Evolutionary conservation across 2,797 vertebrate species (phyloP).

Genomic region (Hydrocynus forskahlii): DNA sequence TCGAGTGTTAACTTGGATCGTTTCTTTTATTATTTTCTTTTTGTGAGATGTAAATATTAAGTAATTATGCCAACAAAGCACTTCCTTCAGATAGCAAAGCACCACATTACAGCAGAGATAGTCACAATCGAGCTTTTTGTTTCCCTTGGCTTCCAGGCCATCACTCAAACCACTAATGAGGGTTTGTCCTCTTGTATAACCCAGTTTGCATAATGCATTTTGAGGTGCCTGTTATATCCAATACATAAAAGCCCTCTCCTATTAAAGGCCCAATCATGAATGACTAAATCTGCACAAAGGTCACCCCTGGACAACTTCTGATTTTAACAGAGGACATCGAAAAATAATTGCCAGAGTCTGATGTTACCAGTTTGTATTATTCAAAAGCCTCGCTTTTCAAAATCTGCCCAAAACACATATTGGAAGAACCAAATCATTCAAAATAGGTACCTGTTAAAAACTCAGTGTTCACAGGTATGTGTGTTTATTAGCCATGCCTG

Average conservation of each 20-base stretch:
- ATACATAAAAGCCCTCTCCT: background rate
- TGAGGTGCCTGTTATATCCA: conserved; percentile 5
- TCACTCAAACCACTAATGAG: conserved; percentile 41
- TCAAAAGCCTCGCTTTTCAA: background rate
- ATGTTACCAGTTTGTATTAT: background rate
- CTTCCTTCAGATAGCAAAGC: conserved; percentile 3
- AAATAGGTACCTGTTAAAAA: background rate
- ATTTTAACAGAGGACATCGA: background rate
- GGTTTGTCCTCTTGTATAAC: background rate
- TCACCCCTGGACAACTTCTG: background rate
- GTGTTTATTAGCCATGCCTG: background rate
- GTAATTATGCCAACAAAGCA: conserved; percentile 29
- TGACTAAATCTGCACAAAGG: background rate
- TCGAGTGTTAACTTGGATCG: conserved; percentile 17
- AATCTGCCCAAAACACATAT: background rate
- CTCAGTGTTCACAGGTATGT: background rate
- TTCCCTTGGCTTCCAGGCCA: conserved; percentile 19
- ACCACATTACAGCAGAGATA: conserved; percentile 1
- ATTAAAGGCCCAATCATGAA: background rate
- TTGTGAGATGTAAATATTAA: conserved; percentile 24
- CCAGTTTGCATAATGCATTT: conserved; percentile 16
- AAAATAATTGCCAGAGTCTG: conserved; percentile 1
- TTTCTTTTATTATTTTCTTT: conserved; percentile 1
- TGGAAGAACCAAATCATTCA: background rate
- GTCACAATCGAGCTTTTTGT: conserved; percentile 4